phyloP scores from a whole-genome alignment of 1,140 invertebrate genomes.

The Aphelenchoides besseyi region DNA sequence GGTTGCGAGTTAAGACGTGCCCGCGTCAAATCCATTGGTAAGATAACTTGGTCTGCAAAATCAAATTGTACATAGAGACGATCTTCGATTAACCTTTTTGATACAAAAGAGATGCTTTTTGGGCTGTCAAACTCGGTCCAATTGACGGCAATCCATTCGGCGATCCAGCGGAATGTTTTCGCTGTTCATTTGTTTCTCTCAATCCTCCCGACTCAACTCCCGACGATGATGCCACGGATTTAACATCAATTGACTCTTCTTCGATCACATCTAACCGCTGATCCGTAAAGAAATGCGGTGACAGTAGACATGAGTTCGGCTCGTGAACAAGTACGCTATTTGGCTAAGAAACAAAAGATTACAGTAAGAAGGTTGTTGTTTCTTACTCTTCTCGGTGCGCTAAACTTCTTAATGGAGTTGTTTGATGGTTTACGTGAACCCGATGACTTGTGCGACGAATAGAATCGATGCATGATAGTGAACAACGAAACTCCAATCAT shows the following conservation, averaged over 20 bases:
- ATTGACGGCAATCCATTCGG: too few relatives aligned
- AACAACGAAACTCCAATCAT: conserved; percentile 12
- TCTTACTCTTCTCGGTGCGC: neutral
- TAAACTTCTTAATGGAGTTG: neutral
- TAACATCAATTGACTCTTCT: conserved; percentile 12
- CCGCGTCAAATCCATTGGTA: neutral
- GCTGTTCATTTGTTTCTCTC: neutral
- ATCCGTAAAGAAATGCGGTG: neutral
- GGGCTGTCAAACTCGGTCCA: neutral
- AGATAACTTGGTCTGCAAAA: conserved; percentile 21
- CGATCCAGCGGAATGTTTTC: too few relatives aligned
- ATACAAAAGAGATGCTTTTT: conserved; percentile 12
- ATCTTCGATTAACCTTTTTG: conserved; percentile 11
- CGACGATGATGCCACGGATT: neutral
- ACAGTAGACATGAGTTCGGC: conserved; percentile 6
- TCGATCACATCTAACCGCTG: conserved; percentile 15
- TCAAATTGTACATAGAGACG: neutral
- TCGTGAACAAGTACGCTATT: conserved; percentile 12
- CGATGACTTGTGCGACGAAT: conserved; percentile 5
- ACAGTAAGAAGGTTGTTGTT: neutral
- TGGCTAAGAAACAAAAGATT: neutral
- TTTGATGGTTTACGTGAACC: conserved; percentile 6
- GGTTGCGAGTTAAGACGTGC: conserved; percentile 16
- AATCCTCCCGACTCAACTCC: neutral
- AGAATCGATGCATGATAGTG: conserved; percentile 12